These are phyloP conservation scores for Macrochelys suwanniensis DNA, from an alignment of 2,797 vertebrate species.

Conservation along the genomic window DNA sequence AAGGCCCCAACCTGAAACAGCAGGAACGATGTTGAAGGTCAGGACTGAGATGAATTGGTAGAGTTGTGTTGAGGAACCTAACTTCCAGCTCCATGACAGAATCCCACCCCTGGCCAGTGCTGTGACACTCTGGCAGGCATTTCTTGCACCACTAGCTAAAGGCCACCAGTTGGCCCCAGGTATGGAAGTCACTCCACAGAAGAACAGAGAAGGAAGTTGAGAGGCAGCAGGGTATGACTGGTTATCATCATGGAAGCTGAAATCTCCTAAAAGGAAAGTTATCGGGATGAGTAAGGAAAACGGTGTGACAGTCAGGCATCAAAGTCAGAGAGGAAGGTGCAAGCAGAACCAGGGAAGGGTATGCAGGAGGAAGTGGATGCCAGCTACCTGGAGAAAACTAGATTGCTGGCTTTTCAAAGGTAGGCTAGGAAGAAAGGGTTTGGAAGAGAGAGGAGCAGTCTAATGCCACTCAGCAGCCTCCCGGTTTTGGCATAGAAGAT, in stretches of 20 bases:
- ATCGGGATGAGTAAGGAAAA: neutral
- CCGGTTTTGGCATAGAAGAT: neutral
- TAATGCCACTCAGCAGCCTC: neutral
- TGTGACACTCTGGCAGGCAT: neutral
- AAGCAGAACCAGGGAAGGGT: neutral
- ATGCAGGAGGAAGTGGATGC: neutral
- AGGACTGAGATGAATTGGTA: neutral
- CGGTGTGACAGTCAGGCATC: neutral
- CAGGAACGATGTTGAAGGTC: neutral
- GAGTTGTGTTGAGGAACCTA: neutral
- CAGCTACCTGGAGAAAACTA: fast-evolving
- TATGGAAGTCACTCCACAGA: neutral
- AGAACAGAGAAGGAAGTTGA: neutral
- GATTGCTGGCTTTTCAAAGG: neutral
- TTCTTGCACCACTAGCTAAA: neutral
- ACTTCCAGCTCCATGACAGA: no score
- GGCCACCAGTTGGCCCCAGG: neutral
- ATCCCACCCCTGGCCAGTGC: neutral
- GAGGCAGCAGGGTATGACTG: fast-evolving
- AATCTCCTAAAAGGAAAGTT: neutral
- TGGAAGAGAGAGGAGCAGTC: neutral
- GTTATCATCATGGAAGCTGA: neutral
- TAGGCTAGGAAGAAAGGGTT: neutral
- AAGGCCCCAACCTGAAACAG: neutral
- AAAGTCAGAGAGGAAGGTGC: neutral